A percentile compares a stretch with the other conserved stretches of the same genome.
Conservation (phyloP, 2,797 vertebrate genomes). For the Takifugu ocellatus region DNA sequence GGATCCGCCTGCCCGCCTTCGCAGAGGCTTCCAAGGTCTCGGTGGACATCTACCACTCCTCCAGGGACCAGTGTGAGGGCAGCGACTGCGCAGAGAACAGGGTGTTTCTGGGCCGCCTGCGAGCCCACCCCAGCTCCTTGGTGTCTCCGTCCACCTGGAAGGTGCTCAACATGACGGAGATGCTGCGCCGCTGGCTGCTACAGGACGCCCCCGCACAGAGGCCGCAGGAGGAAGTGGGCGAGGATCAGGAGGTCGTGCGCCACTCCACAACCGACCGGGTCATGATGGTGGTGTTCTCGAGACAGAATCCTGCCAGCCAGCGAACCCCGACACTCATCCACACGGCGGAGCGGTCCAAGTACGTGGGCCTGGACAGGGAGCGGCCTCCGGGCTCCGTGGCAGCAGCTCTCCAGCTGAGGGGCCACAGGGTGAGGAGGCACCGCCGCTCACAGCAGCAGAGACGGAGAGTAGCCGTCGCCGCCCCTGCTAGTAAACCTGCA, state of each 20-base stretch:
- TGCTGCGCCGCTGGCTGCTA: conserved; percentile 76
- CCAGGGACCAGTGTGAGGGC: conserved; percentile 29
- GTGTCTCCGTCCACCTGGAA: conserved; percentile 74
- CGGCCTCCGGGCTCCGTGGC: fast-evolving
- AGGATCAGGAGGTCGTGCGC: conserved; percentile 22
- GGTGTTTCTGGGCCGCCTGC: conserved; percentile 76
- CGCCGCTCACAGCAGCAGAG: conserved; percentile 57
- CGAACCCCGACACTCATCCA: conserved; percentile 76
- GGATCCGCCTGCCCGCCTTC: conserved; percentile 68
- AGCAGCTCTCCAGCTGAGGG: conserved; percentile 2
- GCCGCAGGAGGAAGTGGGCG: background rate
- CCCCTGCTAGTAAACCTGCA: background rate
- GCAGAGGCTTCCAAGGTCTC: conserved; percentile 38
- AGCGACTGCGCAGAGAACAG: conserved; percentile 52
- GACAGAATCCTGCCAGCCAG: conserved; percentile 40
- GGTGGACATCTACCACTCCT: conserved; percentile 80
- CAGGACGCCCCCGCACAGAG: conserved; percentile 13
- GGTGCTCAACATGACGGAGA: conserved; percentile 79
- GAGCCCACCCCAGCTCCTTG: conserved; percentile 34
- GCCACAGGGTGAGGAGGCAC: conserved; percentile 67
- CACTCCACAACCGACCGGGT: conserved; percentile 57
- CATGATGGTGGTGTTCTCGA: conserved; percentile 85
- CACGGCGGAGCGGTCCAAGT: conserved; percentile 82
- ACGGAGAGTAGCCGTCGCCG: background rate
- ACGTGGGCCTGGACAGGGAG: conserved; percentile 67